Conservation (phyloP, 2,888 invertebrate species). For the Eretmocerus hayati region DNA sequence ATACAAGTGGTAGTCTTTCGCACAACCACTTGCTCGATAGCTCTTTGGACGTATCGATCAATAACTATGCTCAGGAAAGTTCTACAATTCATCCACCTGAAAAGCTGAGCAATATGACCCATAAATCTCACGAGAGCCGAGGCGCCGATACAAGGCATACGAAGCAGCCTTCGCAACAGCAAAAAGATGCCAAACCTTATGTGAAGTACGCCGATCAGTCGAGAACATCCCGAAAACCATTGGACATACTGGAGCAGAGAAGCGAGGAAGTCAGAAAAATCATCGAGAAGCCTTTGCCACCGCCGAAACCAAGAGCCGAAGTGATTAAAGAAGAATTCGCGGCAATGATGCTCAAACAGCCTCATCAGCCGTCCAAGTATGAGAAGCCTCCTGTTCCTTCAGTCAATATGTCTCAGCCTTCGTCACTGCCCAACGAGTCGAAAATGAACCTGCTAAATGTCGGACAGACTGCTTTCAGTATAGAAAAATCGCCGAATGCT, state of each 20-base stretch:
- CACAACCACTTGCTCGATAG: constrained; percentile 13
- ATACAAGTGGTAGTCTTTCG: constrained; percentile 10
- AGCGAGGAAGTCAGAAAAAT: constrained; percentile 40
- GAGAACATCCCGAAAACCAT: constrained; percentile 17
- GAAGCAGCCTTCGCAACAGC: constrained; percentile 21
- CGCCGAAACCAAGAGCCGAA: constrained; percentile 34
- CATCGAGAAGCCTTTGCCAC: constrained; percentile 38
- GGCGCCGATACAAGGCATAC: constrained; percentile 38
- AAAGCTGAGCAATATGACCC: constrained; percentile 35
- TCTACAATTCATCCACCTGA: constrained; percentile 28
- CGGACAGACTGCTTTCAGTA: constrained; percentile 18
- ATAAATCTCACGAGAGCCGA: constrained; percentile 32
- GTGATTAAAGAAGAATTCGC: constrained; percentile 34
- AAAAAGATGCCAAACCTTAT: constrained; percentile 34
- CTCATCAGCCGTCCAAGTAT: constrained; percentile 35
- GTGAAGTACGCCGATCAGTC: constrained; percentile 31
- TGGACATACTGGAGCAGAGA: constrained; percentile 37
- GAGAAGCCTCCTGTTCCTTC: constrained; percentile 19
- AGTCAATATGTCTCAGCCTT: constrained; percentile 9
- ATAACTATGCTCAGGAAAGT: constrained; percentile 23
- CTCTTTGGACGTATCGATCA: constrained; percentile 11
- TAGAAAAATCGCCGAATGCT: constrained; percentile 29
- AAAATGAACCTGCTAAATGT: constrained; percentile 16
- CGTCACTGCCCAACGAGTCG: constrained; percentile 18
- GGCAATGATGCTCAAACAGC: constrained; percentile 35